Base-by-base conservation (phyloP, 2,113 vertebrate species). In the Mobula birostris region DNA sequence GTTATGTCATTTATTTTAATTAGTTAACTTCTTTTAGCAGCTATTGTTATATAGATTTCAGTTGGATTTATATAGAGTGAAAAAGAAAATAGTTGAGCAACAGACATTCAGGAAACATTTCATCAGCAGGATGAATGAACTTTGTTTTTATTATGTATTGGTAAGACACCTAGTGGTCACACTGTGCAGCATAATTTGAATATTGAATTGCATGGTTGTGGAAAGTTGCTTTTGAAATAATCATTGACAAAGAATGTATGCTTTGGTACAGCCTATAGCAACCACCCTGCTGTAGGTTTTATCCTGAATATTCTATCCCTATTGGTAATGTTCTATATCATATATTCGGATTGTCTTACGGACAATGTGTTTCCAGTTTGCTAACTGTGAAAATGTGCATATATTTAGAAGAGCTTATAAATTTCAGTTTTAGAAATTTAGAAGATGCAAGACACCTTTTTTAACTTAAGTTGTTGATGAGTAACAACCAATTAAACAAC, bases 111-210 rank as follows among this genome's bases (percentile, higher is more conserved):
- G 66, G 36, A 92, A 76, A 93, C 6, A 15, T 76, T 48, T 32
- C 66, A 48, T 93, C 48, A 29, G 21, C 91, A 76, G 70, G 2
- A 93, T 74, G 66, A 40, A 40, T 70, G 66, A 70, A 70, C 7
- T n/a, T 15, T 70, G 24, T 11, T 76, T 92, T 74, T 72, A 48
- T 32, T 93, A 48, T 56, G 91, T 93, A 93, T 93, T 93, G 72
- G 91, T 93, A 93, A 93, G 91, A 93, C 91, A 72, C 27, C 91
- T 93, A 93, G 91, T 93, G 91, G 91, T 74, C 68, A 93, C 40
- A 74, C 12, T 27, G 91, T 56, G 68, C 40, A 56, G n/a, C 24
- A 12, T 74, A 56, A 93, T 93, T 93, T 74, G 66, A 74, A 76
- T 93, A 74, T 68, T 90, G 85, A 63, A n/a, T 88, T n/a, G 24